Conservation (phyloP, 2,797 vertebrate genomes). For the Cyprinodon diabolis region DNA sequence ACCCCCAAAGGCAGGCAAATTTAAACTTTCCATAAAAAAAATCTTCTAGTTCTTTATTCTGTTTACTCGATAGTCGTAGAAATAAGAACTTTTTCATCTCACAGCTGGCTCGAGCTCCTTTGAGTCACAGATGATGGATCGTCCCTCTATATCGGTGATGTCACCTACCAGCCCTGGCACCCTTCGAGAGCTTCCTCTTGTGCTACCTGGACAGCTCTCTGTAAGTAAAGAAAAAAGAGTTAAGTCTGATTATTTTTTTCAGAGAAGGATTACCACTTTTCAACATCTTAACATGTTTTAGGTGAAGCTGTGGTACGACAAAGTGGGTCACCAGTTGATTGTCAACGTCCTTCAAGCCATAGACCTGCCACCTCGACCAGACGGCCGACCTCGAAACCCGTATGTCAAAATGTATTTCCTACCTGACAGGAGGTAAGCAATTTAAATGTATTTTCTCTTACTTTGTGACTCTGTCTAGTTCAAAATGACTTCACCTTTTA, state of each 20-base stretch:
- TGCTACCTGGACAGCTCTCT: conserved; percentile 95
- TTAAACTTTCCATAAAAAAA: not conserved
- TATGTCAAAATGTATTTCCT: conserved; percentile 99
- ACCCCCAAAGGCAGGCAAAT: no score
- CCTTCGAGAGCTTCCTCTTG: conserved; percentile 90
- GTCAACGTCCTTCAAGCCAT: conserved; percentile 98
- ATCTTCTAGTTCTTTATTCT: not conserved
- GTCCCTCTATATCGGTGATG: conserved; percentile 97
- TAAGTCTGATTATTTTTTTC: not conserved
- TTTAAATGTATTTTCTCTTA: no score
- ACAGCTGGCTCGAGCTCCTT: conserved; percentile 96
- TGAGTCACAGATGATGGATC: conserved; percentile 98
- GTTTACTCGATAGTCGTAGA: not conserved
- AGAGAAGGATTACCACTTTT: not conserved
- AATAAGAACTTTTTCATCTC: not conserved
- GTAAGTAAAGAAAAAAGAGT: conserved; percentile 76
- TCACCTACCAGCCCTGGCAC: conserved; percentile 97
- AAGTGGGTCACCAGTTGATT: conserved; percentile 97
- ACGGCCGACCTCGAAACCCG: conserved; percentile 93
- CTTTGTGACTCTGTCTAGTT: not conserved
- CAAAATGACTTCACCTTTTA: not conserved
- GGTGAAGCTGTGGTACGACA: conserved; percentile 99
- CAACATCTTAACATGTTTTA: conserved; percentile 44
- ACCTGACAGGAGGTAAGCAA: conserved; percentile 91
- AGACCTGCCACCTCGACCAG: conserved; percentile 90